A percentile compares a stretch with the other conserved stretches of the same genome.
These are phyloP conservation scores for Apostichopus japonicus DNA, from an alignment of 35 echinoderm and acorn worm genomes.

Conservation along the genomic window DNA sequence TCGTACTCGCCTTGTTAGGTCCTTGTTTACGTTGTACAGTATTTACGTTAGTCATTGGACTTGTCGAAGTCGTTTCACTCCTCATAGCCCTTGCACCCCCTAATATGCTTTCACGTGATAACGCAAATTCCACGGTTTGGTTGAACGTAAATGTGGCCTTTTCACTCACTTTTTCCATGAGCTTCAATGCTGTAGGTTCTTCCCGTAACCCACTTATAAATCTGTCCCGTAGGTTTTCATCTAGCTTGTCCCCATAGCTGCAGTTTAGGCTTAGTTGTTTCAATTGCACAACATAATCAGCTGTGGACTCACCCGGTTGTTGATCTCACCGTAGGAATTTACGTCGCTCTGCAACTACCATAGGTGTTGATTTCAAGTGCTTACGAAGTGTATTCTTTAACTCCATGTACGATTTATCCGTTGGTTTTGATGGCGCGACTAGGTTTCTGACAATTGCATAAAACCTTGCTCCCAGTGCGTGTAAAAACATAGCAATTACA, in stretches of 20 bases:
- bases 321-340: conserved; percentile 46
- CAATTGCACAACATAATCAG: conserved; percentile 23
- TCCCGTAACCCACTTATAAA: conserved; percentile 30
- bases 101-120: too few relatives aligned
- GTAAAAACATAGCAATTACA: conserved; percentile 34
- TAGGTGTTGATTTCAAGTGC: conserved; percentile 47
- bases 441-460: conserved; percentile 7
- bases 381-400: conserved; percentile 9
- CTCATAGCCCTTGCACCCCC: too few relatives aligned
- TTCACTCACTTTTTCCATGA: too few relatives aligned
- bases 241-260: conserved; percentile 18
- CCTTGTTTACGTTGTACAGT: too few relatives aligned
- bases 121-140: too few relatives aligned
- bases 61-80: too few relatives aligned
- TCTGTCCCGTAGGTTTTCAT: conserved; percentile 33
- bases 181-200: too few relatives aligned
- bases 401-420: not conserved
- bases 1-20: too few relatives aligned
- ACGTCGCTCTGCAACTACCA: conserved; percentile 41
- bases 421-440: not conserved
- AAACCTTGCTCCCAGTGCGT: conserved; percentile 13
- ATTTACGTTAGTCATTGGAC: too few relatives aligned
- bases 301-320: conserved; percentile 6
- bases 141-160: too few relatives aligned
- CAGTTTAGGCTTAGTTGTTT: conserved; percentile 17